Conservation (phyloP, 1,140 invertebrate genomes). For the Nebria ingens region DNA sequence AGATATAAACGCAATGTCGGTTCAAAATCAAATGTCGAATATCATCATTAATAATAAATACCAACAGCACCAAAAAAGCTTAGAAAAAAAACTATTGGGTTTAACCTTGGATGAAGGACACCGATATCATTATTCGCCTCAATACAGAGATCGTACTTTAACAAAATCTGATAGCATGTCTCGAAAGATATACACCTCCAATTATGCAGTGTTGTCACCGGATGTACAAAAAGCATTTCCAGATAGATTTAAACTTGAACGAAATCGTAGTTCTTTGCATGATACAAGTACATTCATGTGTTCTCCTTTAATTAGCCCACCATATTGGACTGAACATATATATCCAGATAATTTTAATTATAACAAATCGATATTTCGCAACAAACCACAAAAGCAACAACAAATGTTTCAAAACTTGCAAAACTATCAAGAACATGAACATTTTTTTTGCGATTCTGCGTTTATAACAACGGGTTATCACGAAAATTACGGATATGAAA, state of each 20-base stretch:
- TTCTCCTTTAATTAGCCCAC: neutral
- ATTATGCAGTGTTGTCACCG: neutral
- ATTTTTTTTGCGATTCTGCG: neutral
- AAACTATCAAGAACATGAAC: neutral
- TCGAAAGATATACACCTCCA: conserved; percentile 27
- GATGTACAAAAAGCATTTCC: neutral
- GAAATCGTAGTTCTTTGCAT: conserved; percentile 16
- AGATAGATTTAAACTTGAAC: conserved; percentile 10
- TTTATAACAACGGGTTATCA: neutral
- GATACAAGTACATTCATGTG: conserved; percentile 8
- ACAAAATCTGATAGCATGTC: conserved; percentile 33
- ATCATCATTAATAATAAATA: conserved; percentile 1
- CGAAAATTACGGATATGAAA: neutral
- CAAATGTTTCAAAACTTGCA: neutral
- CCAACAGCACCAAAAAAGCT: conserved; percentile 13
- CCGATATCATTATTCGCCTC: conserved; percentile 21
- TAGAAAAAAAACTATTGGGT: conserved; percentile 25
- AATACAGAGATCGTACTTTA: conserved; percentile 24
- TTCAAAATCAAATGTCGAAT: conserved; percentile 6
- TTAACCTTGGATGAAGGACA: conserved; percentile 22
- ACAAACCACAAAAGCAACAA: neutral
- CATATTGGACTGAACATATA: neutral
- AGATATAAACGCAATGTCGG: conserved; percentile 18
- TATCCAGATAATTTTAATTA: neutral
- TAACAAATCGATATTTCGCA: too few relatives aligned